Conservation (phyloP, 2,113 vertebrate genomes). For the Archilochus colubris region DNA sequence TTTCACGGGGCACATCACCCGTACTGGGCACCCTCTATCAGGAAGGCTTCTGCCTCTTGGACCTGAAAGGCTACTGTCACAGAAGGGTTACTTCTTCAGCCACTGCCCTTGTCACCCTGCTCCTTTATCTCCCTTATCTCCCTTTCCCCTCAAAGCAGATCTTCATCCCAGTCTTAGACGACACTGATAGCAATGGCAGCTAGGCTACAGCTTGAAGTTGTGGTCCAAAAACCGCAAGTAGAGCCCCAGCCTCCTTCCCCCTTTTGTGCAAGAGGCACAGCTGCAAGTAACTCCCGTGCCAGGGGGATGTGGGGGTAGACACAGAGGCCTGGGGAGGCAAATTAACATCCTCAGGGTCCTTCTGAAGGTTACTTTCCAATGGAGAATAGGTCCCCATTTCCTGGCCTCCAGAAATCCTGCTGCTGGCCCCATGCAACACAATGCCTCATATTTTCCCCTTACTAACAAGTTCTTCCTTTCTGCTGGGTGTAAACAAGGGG, state of each 20-base stretch:
- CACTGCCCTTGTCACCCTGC: rapidly evolving
- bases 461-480: not conserved
- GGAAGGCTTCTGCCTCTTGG: not conserved
- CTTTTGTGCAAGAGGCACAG: not conserved
- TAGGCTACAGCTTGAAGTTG: not conserved
- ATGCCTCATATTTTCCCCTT: not conserved
- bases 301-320: rapidly evolving
- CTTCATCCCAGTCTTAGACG: not conserved
- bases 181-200: not conserved
- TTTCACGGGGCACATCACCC: not conserved
- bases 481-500: not conserved
- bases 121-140: not conserved
- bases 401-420: slow-evolving; percentile 6
- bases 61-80: not conserved
- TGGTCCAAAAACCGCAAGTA: not conserved
- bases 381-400: slow-evolving; percentile 4
- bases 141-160: not conserved
- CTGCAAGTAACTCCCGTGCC: rapidly evolving
- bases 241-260: not conserved
- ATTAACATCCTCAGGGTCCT: not conserved
- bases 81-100: not conserved
- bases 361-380: not conserved
- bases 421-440: not conserved
- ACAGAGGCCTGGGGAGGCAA: not conserved
- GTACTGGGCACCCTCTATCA: rapidly evolving